phyloP scores from a whole-genome alignment of 2,797 vertebrate genomes.

The Acanthurus leucopareius region DNA sequence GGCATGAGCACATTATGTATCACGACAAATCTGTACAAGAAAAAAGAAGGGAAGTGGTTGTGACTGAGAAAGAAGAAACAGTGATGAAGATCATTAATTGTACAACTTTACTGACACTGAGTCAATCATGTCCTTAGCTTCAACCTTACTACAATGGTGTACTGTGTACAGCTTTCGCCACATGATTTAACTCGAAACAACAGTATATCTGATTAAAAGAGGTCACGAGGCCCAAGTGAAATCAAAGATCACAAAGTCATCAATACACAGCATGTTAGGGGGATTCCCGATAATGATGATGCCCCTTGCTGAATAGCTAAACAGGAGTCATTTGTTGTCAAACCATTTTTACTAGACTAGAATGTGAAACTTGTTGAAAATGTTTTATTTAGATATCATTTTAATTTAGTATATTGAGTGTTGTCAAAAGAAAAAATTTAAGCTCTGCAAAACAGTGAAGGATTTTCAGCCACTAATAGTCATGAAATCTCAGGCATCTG shows the following conservation, averaged over 20 bases:
- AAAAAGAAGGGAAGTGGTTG: background rate
- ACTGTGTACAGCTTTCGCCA: background rate
- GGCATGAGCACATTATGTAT: too few relatives aligned
- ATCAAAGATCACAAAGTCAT: constrained; percentile 10
- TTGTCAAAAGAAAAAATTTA: too few relatives aligned
- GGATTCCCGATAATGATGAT: background rate
- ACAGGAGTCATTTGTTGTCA: background rate
- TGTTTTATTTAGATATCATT: too few relatives aligned
- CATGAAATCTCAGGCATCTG: background rate
- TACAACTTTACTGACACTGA: background rate
- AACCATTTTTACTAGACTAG: too few relatives aligned
- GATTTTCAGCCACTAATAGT: background rate
- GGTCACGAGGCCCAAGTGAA: background rate
- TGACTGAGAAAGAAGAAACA: background rate
- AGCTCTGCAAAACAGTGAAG: background rate
- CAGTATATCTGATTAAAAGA: background rate
- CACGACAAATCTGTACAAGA: too few relatives aligned
- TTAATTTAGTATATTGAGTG: too few relatives aligned
- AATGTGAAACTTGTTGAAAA: background rate
- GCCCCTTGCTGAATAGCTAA: too few relatives aligned
- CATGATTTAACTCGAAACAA: background rate
- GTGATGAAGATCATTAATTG: background rate
- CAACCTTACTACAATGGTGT: background rate
- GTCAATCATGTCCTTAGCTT: constrained; percentile 10
- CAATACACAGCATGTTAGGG: background rate